These are phyloP conservation scores for Apodemia duryi DNA, from an alignment of 2,888 invertebrate genomes.

Conservation along the genomic window DNA sequence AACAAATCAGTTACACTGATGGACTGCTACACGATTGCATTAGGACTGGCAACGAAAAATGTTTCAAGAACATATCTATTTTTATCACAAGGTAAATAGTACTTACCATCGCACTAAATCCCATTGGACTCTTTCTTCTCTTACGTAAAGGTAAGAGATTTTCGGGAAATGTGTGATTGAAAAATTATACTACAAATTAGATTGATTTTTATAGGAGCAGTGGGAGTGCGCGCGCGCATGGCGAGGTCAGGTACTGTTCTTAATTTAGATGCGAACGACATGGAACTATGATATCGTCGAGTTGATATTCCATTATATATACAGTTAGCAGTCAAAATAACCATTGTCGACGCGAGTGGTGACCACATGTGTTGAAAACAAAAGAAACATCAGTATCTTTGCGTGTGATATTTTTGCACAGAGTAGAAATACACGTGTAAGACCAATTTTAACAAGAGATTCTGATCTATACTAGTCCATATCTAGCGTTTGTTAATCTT, in stretches of 20 bases:
- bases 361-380: constrained; percentile 39
- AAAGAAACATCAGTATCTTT: constrained; percentile 28
- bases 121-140: constrained; percentile 15
- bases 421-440: not conserved
- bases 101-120: constrained; percentile 47
- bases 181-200: constrained; percentile 68
- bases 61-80: constrained; percentile 42
- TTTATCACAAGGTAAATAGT: constrained; percentile 29
- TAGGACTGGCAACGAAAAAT: constrained; percentile 29
- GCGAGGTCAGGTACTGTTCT: constrained; percentile 68
- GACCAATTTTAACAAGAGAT: too few relatives aligned
- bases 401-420: constrained; percentile 17
- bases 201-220: constrained; percentile 62
- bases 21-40: constrained; percentile 22
- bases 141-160: constrained; percentile 29
- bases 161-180: constrained; percentile 49
- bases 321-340: constrained; percentile 39
- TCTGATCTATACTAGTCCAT: too few relatives aligned
- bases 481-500: too few relatives aligned
- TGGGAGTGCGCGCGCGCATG: constrained; percentile 64
- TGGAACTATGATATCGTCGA: constrained; percentile 43
- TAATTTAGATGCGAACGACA: constrained; percentile 69
- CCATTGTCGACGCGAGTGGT: constrained; percentile 34
- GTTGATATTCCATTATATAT: constrained; percentile 65
- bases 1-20: constrained; percentile 42